These are phyloP conservation scores for Eumerus sabulonum DNA, from an alignment of 2,888 invertebrate species.

Conservation along the genomic window DNA sequence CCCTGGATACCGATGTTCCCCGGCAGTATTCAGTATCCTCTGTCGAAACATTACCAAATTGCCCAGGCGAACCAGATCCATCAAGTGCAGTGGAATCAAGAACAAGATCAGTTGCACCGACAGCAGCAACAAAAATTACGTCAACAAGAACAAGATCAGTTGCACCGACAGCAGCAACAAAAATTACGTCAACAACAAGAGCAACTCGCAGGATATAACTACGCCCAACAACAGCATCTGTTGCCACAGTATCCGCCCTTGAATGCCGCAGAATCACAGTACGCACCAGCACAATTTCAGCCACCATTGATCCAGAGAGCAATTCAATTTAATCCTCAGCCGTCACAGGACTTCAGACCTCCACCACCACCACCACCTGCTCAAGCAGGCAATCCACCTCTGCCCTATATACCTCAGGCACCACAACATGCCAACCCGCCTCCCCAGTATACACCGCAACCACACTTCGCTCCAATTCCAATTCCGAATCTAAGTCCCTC, in stretches of 20 bases:
- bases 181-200: constrained; percentile 32
- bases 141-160: constrained; percentile 36
- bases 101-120: constrained; percentile 36
- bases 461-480: constrained; percentile 80
- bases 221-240: constrained; percentile 58
- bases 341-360: constrained; percentile 46
- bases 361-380: constrained; percentile 33
- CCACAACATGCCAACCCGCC: constrained; percentile 34
- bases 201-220: constrained; percentile 56
- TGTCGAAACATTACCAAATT: constrained; percentile 56
- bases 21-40: constrained; percentile 70
- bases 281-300: constrained; percentile 55
- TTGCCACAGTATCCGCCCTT: constrained; percentile 47
- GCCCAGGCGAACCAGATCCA: constrained; percentile 59
- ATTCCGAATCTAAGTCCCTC: constrained; percentile 84
- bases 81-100: constrained; percentile 60
- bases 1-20: constrained; percentile 89
- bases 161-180: constrained; percentile 33
- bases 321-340: constrained; percentile 51
- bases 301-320: constrained; percentile 63
- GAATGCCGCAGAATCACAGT: constrained; percentile 31
- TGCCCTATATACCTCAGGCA: neutral
- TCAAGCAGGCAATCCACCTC: too few relatives aligned
- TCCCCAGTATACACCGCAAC: constrained; percentile 71
- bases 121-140: constrained; percentile 37